A percentile compares a stretch with the other conserved stretches of the same genome.
Conservation (phyloP, 2,797 vertebrate genomes). For the Chloroceryle amazona region DNA sequence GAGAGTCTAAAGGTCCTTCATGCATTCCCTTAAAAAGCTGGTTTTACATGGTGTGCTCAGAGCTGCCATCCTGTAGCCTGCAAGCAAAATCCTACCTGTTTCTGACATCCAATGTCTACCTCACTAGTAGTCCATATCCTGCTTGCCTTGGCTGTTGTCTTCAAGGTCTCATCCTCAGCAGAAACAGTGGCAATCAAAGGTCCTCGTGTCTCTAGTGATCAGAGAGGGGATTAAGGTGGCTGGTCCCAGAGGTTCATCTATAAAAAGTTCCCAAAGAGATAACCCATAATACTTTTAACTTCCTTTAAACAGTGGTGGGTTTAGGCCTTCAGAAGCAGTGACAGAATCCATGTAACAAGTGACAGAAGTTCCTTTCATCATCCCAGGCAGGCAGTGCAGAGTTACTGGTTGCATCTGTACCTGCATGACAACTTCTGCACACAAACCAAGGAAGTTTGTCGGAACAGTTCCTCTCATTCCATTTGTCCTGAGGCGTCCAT, state of each 20-base stretch:
- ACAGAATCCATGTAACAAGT: not conserved
- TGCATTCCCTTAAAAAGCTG: not conserved
- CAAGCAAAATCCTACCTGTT: not conserved
- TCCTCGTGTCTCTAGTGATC: not conserved
- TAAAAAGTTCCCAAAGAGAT: not conserved
- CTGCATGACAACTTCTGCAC: not conserved
- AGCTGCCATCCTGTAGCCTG: not conserved
- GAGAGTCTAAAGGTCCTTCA: not conserved
- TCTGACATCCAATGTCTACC: not conserved
- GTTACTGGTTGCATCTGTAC: not conserved
- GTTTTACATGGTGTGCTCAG: rapidly evolving
- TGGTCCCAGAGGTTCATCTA: not conserved
- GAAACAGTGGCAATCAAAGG: not conserved
- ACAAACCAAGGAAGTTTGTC: not conserved
- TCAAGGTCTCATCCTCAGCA: not conserved
- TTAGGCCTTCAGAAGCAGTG: not conserved
- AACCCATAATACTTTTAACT: not conserved
- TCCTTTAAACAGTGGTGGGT: not conserved
- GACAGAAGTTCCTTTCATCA: not conserved
- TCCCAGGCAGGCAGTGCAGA: not conserved
- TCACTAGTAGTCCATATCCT: not conserved
- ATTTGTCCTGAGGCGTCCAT: not conserved
- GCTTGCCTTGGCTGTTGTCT: not conserved
- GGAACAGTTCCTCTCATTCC: not conserved
- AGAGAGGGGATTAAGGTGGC: not conserved